Evolutionary conservation across 2,113 vertebrate species (phyloP).

Genomic region (Helogale parvula): DNA sequence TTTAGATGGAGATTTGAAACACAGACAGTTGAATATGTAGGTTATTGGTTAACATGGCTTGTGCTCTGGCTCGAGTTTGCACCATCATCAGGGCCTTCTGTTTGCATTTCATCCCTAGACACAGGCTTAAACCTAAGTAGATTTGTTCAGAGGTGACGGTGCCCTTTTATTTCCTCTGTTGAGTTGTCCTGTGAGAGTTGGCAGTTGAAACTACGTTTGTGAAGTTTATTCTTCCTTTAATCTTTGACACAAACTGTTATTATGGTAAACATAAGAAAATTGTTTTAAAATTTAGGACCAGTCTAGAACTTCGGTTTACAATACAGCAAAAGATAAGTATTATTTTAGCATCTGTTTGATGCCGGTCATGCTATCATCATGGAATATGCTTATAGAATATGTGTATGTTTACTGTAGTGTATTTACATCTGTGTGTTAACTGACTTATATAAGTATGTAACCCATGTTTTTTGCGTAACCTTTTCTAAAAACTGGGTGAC

Average conservation of each 20-base stretch:
- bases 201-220: neutral
- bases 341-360: neutral
- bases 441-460: neutral
- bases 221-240: neutral
- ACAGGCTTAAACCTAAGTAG: neutral
- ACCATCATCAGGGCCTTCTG: neutral
- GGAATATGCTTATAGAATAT: neutral
- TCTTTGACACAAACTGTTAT: neutral
- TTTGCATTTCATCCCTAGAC: neutral
- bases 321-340: neutral
- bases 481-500: conserved; percentile 6
- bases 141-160: neutral
- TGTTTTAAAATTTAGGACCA: neutral
- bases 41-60: neutral
- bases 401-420: neutral
- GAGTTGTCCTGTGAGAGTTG: neutral
- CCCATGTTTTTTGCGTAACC: neutral
- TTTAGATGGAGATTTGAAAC: neutral
- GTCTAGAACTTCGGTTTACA: conserved; percentile 36
- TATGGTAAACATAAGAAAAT: neutral
- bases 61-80: neutral
- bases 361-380: neutral
- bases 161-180: neutral
- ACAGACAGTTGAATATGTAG: neutral
- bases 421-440: neutral